A percentile compares a stretch with the other conserved stretches of the same genome.
phyloP scores from a whole-genome alignment of 2,888 invertebrate genomes.

The Chesias legatella region DNA sequence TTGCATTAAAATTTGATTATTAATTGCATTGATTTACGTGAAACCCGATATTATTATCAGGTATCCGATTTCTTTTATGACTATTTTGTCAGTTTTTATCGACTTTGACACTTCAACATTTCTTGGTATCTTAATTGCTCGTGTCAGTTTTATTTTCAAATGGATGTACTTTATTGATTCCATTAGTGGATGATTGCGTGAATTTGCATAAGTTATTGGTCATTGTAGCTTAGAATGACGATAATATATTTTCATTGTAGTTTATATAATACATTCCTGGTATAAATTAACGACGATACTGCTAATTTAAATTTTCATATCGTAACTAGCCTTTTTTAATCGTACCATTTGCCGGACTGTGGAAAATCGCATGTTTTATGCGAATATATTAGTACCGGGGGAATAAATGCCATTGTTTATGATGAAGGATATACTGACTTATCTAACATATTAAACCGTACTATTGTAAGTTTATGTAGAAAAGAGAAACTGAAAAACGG shows the following conservation, averaged over 20 bases:
- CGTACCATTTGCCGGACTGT: too few relatives aligned
- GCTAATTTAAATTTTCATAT: too few relatives aligned
- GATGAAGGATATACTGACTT: too few relatives aligned
- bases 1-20: not conserved
- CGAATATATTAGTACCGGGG: too few relatives aligned
- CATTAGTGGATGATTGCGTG: conserved; percentile 7
- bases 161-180: conserved; percentile 11
- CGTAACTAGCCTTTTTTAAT: too few relatives aligned
- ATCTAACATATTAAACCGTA: too few relatives aligned
- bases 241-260: not conserved
- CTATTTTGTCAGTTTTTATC: conserved; percentile 28
- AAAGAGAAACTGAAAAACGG: too few relatives aligned
- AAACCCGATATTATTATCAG: conserved; percentile 17
- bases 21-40: conserved; percentile 6
- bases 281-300: too few relatives aligned
- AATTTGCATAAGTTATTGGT: conserved; percentile 16
- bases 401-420: too few relatives aligned
- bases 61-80: conserved; percentile 13
- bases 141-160: conserved; percentile 13
- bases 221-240: not conserved
- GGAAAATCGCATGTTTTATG: too few relatives aligned
- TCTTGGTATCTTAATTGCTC: conserved; percentile 22
- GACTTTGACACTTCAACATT: conserved; percentile 28
- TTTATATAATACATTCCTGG: too few relatives aligned
- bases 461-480: too few relatives aligned